Conservation (phyloP, 1,140 invertebrate species). For the Ruditapes philippinarum region DNA sequence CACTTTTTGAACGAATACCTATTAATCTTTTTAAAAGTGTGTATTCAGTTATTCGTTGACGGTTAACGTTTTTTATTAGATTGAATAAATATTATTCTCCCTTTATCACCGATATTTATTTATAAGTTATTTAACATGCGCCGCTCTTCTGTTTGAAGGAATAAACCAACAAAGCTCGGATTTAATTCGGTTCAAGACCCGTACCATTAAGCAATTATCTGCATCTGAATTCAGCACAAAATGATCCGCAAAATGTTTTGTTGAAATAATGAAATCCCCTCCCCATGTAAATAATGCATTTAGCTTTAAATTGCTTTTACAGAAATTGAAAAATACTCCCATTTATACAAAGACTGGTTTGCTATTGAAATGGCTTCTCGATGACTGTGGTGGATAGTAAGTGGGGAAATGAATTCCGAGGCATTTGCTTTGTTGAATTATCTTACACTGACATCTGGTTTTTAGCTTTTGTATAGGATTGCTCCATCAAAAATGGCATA, state of each 20-base stretch:
- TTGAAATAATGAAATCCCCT: slow-evolving; percentile 66
- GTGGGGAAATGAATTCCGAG: slow-evolving; percentile 50
- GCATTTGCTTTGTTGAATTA: slow-evolving; percentile 57
- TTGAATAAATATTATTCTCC: slow-evolving; percentile 68
- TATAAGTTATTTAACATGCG: slow-evolving; percentile 63
- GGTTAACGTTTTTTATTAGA: slow-evolving; percentile 44
- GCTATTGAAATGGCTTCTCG: slow-evolving; percentile 19
- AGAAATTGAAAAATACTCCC: slow-evolving; percentile 61
- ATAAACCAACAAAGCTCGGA: slow-evolving; percentile 50
- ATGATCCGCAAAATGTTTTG: slow-evolving; percentile 60
- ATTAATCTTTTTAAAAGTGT: slow-evolving; percentile 63
- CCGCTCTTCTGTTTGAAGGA: slow-evolving; percentile 40
- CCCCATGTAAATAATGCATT: slow-evolving; percentile 65
- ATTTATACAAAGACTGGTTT: slow-evolving; percentile 51
- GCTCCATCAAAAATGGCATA: slow-evolving; percentile 59
- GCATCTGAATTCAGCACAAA: slow-evolving; percentile 52
- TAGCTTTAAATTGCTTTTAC: slow-evolving; percentile 63
- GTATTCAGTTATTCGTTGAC: slow-evolving; percentile 36
- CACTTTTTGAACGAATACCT: slow-evolving; percentile 42
- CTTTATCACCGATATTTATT: slow-evolving; percentile 55
- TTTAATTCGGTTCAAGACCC: slow-evolving; percentile 42
- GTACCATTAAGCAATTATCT: slow-evolving; percentile 47
- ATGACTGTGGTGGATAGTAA: slow-evolving; percentile 41
- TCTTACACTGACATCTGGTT: slow-evolving; percentile 62
- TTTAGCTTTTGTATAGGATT: slow-evolving; percentile 59